These are phyloP conservation scores for Chirona hameri DNA, from an alignment of 2,888 invertebrate genomes.

Conservation along the genomic window DNA sequence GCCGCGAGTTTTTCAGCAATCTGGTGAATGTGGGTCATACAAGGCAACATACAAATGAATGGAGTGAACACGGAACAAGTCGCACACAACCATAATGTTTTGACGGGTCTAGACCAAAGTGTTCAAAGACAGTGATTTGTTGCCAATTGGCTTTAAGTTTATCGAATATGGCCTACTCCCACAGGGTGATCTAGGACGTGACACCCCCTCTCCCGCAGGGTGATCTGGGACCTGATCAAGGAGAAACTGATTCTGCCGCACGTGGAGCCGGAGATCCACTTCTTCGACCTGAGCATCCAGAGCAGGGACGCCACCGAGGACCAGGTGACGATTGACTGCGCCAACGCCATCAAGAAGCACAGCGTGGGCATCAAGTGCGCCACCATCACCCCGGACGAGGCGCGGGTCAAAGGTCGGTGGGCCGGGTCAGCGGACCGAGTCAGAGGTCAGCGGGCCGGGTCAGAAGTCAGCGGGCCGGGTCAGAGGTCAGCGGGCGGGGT, in stretches of 20 bases:
- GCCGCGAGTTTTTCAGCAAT: too few species aligned
- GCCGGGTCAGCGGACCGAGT: too few species aligned
- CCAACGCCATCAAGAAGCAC: constrained; percentile 75
- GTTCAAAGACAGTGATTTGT: background rate
- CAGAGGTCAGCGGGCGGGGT: too few species aligned
- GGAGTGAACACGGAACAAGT: background rate
- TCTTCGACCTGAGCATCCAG: constrained; percentile 92
- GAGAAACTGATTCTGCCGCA: constrained; percentile 94
- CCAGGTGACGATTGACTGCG: constrained; percentile 80
- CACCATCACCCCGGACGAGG: constrained; percentile 85
- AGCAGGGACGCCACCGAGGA: constrained; percentile 83
- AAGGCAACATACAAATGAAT: too few species aligned
- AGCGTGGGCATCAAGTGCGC: constrained; percentile 86
- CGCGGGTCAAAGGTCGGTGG: constrained; percentile 83
- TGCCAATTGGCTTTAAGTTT: background rate
- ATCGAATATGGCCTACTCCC: background rate
- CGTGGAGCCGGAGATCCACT: constrained; percentile 89
- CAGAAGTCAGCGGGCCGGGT: too few species aligned
- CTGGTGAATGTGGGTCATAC: too few species aligned
- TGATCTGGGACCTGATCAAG: constrained; percentile 98
- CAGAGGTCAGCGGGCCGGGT: too few species aligned
- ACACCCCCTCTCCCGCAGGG: constrained; percentile 58
- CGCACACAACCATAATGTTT: background rate
- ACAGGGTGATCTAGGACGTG: background rate
- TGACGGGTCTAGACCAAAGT: background rate